Conservation (phyloP, 2,888 invertebrate genomes). For the Heteromurus nitidus region DNA sequence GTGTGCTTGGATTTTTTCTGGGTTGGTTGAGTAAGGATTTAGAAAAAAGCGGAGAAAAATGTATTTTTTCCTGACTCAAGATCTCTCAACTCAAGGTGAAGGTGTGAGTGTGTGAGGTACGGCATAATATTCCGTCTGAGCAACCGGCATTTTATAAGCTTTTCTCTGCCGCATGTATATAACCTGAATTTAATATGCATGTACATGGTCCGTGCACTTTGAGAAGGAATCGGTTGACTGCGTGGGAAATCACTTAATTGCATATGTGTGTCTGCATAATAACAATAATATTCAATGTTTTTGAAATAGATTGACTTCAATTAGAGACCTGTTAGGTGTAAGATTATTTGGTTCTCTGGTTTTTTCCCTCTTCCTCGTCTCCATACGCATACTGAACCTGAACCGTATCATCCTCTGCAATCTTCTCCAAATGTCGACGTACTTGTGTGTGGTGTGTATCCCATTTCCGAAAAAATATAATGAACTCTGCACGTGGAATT, state of each 20-base stretch:
- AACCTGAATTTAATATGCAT: too few relatives aligned
- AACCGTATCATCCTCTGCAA: background rate
- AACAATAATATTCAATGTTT: constrained; percentile 44
- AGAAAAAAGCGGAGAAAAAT: too few relatives aligned
- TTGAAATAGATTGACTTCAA: constrained; percentile 46
- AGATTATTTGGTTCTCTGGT: constrained; percentile 30
- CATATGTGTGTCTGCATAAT: constrained; percentile 60
- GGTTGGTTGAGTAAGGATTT: background rate
- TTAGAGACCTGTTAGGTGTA: constrained; percentile 27
- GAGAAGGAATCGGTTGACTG: constrained; percentile 60
- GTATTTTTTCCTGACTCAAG: too few relatives aligned
- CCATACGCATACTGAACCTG: too few relatives aligned
- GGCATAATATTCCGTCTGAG: too few relatives aligned
- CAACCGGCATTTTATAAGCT: too few relatives aligned
- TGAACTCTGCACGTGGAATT: too few relatives aligned
- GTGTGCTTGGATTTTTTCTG: background rate
- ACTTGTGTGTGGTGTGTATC: too few relatives aligned
- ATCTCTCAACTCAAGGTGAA: too few relatives aligned
- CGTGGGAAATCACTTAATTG: constrained; percentile 65
- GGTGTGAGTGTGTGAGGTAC: too few relatives aligned
- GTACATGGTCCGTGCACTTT: background rate
- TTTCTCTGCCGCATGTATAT: too few relatives aligned
- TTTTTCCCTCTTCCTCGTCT: background rate
- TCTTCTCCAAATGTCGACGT: background rate
- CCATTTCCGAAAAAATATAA: too few relatives aligned